These are phyloP conservation scores for Rugalucina vietnamica DNA, from an alignment of 2,888 invertebrate genomes.

Conservation along the genomic window DNA sequence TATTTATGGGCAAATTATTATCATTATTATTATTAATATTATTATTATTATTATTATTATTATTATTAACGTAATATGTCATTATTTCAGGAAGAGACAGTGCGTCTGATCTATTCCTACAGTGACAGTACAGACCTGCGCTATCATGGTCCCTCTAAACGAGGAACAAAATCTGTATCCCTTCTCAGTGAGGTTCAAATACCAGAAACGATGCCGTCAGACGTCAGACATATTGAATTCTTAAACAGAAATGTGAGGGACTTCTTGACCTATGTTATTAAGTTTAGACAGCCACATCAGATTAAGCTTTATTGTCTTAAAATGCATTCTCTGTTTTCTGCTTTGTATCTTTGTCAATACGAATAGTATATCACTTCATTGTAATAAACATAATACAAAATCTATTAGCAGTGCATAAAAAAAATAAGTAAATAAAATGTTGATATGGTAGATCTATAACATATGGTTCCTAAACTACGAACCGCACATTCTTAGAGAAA, in stretches of 20 bases:
- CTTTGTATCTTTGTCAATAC: too few species aligned
- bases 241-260: slow-evolving; percentile 64
- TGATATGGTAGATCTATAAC: too few species aligned
- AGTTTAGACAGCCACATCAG: too few species aligned
- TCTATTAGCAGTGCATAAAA: too few species aligned
- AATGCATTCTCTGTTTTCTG: neutral
- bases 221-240: slow-evolving; percentile 57
- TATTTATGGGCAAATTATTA: neutral
- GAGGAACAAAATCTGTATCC: slow-evolving; percentile 66
- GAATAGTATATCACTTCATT: too few species aligned
- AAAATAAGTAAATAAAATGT: too few species aligned
- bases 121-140: slow-evolving; percentile 54
- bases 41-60: neutral
- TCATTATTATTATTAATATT: neutral
- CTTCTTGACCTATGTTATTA: too few species aligned
- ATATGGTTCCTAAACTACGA: too few species aligned
- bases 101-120: slow-evolving; percentile 66
- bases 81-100: slow-evolving; percentile 62
- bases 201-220: slow-evolving; percentile 25
- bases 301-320: too few species aligned
- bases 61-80: neutral
- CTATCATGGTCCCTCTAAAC: slow-evolving; percentile 60
- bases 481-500: too few species aligned
- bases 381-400: too few species aligned
- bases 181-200: slow-evolving; percentile 40